Percentiles rank a stretch among this genome's conserved stretches.
Evolutionary conservation across 2,888 invertebrate species (phyloP).

Genomic region (Sinhomidia bicolor): DNA sequence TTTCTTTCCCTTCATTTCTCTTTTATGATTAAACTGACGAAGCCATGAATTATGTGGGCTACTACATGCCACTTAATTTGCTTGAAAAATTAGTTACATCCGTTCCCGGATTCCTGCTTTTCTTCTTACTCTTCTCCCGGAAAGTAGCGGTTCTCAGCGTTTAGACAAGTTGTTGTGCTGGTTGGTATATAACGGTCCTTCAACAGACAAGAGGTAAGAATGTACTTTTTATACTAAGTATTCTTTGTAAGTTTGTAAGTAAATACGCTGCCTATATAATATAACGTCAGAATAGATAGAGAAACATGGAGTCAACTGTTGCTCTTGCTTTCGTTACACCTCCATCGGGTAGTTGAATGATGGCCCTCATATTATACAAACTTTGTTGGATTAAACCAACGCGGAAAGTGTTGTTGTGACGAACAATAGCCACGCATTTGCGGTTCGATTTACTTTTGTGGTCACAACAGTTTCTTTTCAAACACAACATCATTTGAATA

Average conservation of each 20-base stretch:
- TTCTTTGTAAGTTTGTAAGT: too few relatives aligned
- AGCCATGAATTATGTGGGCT: neutral
- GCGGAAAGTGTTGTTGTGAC: too few relatives aligned
- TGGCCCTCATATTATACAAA: neutral
- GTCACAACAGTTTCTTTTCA: too few relatives aligned
- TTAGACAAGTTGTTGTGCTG: neutral
- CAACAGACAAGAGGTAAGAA: neutral
- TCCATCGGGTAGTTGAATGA: neutral
- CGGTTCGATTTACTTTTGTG: too few relatives aligned
- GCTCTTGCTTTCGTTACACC: neutral
- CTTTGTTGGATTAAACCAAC: neutral
- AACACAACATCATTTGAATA: too few relatives aligned
- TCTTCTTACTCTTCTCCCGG: neutral
- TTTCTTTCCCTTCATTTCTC: constrained; percentile 31
- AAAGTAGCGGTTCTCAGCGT: neutral
- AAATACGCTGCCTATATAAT: too few relatives aligned
- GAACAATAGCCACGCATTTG: too few relatives aligned
- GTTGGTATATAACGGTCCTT: neutral
- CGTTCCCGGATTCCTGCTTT: neutral
- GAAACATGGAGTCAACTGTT: constrained; percentile 21
- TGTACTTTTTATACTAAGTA: too few relatives aligned
- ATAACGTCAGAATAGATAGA: too few relatives aligned
- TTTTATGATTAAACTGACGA: constrained; percentile 32
- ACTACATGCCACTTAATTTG: constrained; percentile 44
- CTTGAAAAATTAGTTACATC: constrained; percentile 41